phyloP scores from a whole-genome alignment of 2,888 invertebrate species.

The Lepidocyrtinus sp. region DNA sequence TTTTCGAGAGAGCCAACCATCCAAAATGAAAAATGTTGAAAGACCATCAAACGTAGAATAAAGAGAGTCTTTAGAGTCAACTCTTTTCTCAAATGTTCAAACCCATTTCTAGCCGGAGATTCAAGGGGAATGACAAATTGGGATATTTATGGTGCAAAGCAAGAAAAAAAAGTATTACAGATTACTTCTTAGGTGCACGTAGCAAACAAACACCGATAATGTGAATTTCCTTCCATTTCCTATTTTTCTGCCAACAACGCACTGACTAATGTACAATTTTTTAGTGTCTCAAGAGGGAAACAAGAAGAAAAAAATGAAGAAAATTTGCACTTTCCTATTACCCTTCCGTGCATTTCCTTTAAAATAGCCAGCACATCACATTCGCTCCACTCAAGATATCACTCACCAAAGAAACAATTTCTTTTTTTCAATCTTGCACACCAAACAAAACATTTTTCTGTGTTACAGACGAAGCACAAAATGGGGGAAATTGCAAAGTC shows the following conservation, averaged over 20 bases:
- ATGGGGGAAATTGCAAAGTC: not conserved
- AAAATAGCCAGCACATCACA: slow-evolving; percentile 1
- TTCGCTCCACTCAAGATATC: slow-evolving; percentile 5
- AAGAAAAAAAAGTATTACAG: slow-evolving; percentile 26
- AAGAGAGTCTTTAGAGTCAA: not conserved
- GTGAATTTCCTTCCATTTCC: slow-evolving; percentile 23
- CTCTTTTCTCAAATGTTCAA: not conserved
- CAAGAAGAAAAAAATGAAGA: slow-evolving; percentile 20
- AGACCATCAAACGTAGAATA: slow-evolving; percentile 1
- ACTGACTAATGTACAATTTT: slow-evolving; percentile 50
- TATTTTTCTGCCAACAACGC: slow-evolving; percentile 42
- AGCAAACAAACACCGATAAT: slow-evolving; percentile 6
- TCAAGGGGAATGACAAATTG: slow-evolving; percentile 49
- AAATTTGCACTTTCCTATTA: slow-evolving; percentile 27
- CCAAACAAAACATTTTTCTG: not conserved
- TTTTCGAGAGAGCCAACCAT: slow-evolving; percentile 1
- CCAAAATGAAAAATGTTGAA: not conserved
- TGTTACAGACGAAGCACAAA: not conserved
- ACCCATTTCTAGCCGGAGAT: slow-evolving; percentile 11
- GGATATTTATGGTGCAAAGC: slow-evolving; percentile 45
- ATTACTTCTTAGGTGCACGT: slow-evolving; percentile 1
- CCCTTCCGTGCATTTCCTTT: slow-evolving; percentile 11
- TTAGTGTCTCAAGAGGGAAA: slow-evolving; percentile 42
- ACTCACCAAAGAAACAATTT: not conserved
- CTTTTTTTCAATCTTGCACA: slow-evolving; percentile 14